phyloP scores from a whole-genome alignment of 2,888 invertebrate genomes.

The Drosophila algonquin region DNA sequence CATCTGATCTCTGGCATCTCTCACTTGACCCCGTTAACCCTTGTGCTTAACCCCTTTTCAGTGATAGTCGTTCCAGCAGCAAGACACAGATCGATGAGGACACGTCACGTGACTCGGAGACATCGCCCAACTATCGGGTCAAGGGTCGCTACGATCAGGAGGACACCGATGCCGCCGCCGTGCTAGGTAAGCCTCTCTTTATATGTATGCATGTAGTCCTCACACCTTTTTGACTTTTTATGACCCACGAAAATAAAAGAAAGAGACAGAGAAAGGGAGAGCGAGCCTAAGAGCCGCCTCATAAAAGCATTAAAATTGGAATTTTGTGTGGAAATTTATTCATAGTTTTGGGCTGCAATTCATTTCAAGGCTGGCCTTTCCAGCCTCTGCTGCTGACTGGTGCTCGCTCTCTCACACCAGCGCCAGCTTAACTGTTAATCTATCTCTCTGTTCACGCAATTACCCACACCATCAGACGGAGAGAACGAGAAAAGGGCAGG shows the following conservation, averaged over 20 bases:
- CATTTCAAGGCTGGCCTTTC: constrained; percentile 71
- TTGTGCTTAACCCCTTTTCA: constrained; percentile 36
- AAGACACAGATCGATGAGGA: constrained; percentile 90
- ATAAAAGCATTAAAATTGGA: constrained; percentile 23
- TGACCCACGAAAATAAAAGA: constrained; percentile 12
- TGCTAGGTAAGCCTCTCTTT: constrained; percentile 88
- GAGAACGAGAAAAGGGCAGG: constrained; percentile 16
- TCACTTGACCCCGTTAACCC: not conserved
- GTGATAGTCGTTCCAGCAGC: constrained; percentile 84
- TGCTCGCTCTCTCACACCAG: constrained; percentile 39
- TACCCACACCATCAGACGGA: constrained; percentile 48
- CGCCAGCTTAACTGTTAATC: constrained; percentile 74
- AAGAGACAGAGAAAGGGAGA: not conserved
- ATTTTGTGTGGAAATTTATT: constrained; percentile 54
- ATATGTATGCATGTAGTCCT: not conserved
- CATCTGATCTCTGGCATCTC: not conserved
- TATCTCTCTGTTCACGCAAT: constrained; percentile 66
- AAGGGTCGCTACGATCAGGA: constrained; percentile 94
- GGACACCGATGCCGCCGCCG: constrained; percentile 98
- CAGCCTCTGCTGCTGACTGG: constrained; percentile 29
- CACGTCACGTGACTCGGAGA: constrained; percentile 95
- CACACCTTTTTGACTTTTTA: constrained; percentile 48
- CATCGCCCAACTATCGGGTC: constrained; percentile 92
- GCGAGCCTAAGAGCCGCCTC: constrained; percentile 8
- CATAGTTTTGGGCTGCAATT: constrained; percentile 57